phyloP scores from a whole-genome alignment of 2,113 vertebrate genomes.

The Thinocorus orbignyianus region DNA sequence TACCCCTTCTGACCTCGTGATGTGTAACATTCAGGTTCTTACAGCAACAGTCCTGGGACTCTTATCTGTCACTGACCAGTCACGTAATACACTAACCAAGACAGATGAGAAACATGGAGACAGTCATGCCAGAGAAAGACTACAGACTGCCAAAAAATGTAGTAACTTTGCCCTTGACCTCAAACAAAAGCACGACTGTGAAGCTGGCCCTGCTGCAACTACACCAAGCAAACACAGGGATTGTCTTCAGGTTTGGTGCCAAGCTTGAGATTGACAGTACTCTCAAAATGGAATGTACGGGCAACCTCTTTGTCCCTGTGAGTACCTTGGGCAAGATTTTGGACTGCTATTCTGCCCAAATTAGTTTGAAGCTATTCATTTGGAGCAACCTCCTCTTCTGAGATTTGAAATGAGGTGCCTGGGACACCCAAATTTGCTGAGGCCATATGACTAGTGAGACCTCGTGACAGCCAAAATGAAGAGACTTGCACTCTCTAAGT shows the following conservation, averaged over 20 bases:
- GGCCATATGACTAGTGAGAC: background rate
- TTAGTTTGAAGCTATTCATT: background rate
- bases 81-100: background rate
- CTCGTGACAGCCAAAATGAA: background rate
- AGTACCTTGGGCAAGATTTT: fast-evolving
- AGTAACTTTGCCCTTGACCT: background rate
- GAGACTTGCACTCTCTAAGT: background rate
- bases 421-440: background rate
- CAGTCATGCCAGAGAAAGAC: background rate
- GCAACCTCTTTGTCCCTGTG: fast-evolving
- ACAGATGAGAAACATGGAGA: background rate
- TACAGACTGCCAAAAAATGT: background rate
- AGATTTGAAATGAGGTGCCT: background rate
- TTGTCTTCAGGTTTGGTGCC: background rate
- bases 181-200: fast-evolving
- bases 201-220: background rate
- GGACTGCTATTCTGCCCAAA: background rate
- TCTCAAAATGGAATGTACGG: background rate
- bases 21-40: background rate
- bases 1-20: fast-evolving
- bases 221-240: background rate
- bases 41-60: background rate
- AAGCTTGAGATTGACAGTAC: background rate
- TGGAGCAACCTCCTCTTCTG: background rate
- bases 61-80: background rate